These are phyloP conservation scores for Diarsia dahlii DNA, from an alignment of 2,888 invertebrate species.

Conservation along the genomic window DNA sequence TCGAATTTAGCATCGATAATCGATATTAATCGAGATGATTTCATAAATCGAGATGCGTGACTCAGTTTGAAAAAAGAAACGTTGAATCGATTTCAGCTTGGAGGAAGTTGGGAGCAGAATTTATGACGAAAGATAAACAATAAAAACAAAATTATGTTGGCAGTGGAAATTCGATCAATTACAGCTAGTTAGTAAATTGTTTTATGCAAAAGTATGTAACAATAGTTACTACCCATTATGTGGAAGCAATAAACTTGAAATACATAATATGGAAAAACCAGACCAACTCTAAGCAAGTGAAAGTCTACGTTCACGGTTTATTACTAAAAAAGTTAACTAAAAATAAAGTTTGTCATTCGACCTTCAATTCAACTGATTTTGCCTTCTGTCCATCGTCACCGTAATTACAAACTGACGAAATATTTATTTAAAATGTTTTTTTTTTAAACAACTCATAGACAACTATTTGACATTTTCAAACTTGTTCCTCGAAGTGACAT, in stretches of 20 bases:
- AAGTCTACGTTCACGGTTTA: constrained; percentile 52
- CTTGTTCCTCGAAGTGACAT: constrained; percentile 59
- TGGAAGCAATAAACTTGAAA: constrained; percentile 37
- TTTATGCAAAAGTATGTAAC: neutral
- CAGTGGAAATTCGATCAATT: neutral
- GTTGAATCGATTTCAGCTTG: constrained; percentile 7
- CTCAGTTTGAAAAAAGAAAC: constrained; percentile 20
- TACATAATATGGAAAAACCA: constrained; percentile 34
- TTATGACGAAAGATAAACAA: neutral
- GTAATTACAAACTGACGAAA: constrained; percentile 50
- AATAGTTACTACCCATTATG: constrained; percentile 3
- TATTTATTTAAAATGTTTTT: constrained; percentile 49
- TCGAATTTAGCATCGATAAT: constrained; percentile 53
- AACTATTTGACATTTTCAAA: constrained; percentile 60
- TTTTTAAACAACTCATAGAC: constrained; percentile 33
- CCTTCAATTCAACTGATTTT: constrained; percentile 53
- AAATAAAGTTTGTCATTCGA: constrained; percentile 49
- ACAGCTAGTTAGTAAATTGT: neutral
- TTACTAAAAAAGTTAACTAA: constrained; percentile 57
- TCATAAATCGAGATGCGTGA: constrained; percentile 45
- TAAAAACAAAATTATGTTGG: neutral
- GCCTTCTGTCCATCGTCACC: constrained; percentile 40
- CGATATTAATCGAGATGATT: constrained; percentile 48
- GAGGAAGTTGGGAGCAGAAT: neutral
- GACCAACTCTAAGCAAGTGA: constrained; percentile 46